Evolutionary conservation across 2,888 invertebrate genomes (phyloP).

Genomic region (Callinectes sapidus): DNA sequence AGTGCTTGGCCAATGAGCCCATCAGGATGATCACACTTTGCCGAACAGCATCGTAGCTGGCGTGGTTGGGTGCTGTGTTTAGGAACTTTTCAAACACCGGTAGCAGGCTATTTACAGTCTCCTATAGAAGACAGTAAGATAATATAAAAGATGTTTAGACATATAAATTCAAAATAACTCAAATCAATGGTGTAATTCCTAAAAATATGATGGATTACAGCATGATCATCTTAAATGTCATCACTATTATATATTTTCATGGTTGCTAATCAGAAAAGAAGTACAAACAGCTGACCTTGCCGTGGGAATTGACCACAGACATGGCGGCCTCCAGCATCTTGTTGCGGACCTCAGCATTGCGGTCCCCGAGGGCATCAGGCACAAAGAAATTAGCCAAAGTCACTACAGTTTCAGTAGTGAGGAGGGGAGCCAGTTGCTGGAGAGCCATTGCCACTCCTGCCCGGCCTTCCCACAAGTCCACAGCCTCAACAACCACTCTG

Average conservation of each 20-base stretch:
- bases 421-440: slow-evolving; percentile 85
- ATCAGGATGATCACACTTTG: slow-evolving; percentile 97
- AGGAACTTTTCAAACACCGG: slow-evolving; percentile 96
- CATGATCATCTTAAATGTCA: neutral
- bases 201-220: neutral
- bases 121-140: slow-evolving; percentile 74
- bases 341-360: slow-evolving; percentile 84
- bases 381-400: slow-evolving; percentile 83
- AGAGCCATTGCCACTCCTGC: slow-evolving; percentile 91
- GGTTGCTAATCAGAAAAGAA: neutral
- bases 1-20: slow-evolving; percentile 97
- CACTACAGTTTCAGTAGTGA: slow-evolving; percentile 83
- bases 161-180: neutral
- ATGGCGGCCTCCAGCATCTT: slow-evolving; percentile 97
- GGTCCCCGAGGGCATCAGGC: slow-evolving; percentile 89
- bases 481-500: slow-evolving; percentile 87
- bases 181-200: neutral
- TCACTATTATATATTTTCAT: neutral
- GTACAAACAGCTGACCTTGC: slow-evolving; percentile 82
- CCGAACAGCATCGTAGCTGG: slow-evolving; percentile 92
- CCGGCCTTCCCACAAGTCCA: slow-evolving; percentile 93
- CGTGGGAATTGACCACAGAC: slow-evolving; percentile 92
- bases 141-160: neutral
- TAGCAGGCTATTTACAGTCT: slow-evolving; percentile 83
- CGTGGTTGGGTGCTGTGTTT: slow-evolving; percentile 93